phyloP scores from a whole-genome alignment of 1,140 invertebrate species.

The Chelonus insularis region DNA sequence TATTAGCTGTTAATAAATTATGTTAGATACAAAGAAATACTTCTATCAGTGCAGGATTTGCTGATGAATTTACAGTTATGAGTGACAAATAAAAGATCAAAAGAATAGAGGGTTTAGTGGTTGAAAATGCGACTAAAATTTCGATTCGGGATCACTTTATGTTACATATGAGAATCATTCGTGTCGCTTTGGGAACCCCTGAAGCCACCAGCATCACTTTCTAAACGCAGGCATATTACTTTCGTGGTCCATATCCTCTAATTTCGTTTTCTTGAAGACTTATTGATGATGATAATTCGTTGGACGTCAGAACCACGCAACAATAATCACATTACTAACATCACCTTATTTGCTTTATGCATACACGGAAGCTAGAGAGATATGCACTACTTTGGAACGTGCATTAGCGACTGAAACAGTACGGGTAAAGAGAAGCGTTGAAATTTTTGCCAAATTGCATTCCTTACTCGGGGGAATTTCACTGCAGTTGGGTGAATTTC shows the following conservation, averaged over 20 bases:
- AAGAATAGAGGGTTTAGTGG: too few species aligned
- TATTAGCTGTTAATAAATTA: too few species aligned
- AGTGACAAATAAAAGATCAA: too few species aligned
- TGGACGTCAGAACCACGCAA: constrained; percentile 13
- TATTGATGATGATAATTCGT: constrained; percentile 22
- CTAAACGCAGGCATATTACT: not conserved
- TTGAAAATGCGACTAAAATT: too few species aligned
- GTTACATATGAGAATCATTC: too few species aligned
- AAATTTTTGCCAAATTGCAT: constrained; percentile 22
- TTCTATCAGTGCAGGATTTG: too few species aligned
- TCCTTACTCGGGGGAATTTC: not conserved
- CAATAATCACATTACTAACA: constrained; percentile 15
- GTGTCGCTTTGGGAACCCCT: too few species aligned
- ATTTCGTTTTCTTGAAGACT: not conserved
- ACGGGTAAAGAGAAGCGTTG: not conserved
- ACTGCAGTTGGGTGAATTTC: not conserved
- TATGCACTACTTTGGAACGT: constrained; percentile 17
- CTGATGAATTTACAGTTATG: too few species aligned
- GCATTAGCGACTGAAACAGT: constrained; percentile 20
- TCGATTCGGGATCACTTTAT: too few species aligned
- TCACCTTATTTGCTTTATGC: constrained; percentile 16
- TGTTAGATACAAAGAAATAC: too few species aligned
- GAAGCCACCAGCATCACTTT: not conserved
- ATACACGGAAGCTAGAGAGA: not conserved
- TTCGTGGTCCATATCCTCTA: not conserved